These are phyloP conservation scores for Troides oblongomaculatus DNA, from an alignment of 2,888 invertebrate species.

Conservation along the genomic window DNA sequence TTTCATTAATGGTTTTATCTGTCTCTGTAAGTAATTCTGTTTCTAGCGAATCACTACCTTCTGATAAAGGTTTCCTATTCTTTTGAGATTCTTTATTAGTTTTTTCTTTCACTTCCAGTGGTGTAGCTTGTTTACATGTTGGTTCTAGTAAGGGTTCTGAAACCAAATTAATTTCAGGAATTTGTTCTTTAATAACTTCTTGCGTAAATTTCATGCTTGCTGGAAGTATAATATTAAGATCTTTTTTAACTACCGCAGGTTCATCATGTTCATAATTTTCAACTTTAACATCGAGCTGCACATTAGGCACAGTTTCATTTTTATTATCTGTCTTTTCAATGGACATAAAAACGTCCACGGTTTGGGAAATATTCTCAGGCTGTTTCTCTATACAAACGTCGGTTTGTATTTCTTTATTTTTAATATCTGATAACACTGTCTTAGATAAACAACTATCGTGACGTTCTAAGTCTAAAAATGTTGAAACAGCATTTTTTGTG, in stretches of 20 bases:
- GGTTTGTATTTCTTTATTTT: constrained; percentile 24
- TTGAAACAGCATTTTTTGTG: constrained; percentile 45
- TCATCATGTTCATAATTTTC: constrained; percentile 50
- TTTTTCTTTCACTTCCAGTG: constrained; percentile 45
- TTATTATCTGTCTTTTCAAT: constrained; percentile 51
- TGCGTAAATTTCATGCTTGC: constrained; percentile 54
- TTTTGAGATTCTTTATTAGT: constrained; percentile 81
- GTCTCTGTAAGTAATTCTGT: constrained; percentile 51
- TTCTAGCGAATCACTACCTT: constrained; percentile 50
- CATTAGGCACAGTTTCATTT: constrained; percentile 52
- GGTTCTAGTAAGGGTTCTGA: constrained; percentile 54
- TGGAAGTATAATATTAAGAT: constrained; percentile 60
- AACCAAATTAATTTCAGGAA: constrained; percentile 36
- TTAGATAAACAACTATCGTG: constrained; percentile 49
- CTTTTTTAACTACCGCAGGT: constrained; percentile 59
- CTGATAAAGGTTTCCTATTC: constrained; percentile 77
- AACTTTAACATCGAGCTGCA: constrained; percentile 59
- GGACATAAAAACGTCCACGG: constrained; percentile 63
- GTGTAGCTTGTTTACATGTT: constrained; percentile 38
- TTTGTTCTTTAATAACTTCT: constrained; percentile 28
- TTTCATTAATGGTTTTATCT: constrained; percentile 60
- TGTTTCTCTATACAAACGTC: constrained; percentile 8
- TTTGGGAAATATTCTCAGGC: constrained; percentile 44
- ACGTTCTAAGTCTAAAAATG: constrained; percentile 61
- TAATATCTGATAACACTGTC: constrained; percentile 18